Evolutionary conservation across 1,140 invertebrate species (phyloP), one percentile per base, ranked within the genome.

Genomic region (fruit fly (Drosophila melanogaster)): DNA sequence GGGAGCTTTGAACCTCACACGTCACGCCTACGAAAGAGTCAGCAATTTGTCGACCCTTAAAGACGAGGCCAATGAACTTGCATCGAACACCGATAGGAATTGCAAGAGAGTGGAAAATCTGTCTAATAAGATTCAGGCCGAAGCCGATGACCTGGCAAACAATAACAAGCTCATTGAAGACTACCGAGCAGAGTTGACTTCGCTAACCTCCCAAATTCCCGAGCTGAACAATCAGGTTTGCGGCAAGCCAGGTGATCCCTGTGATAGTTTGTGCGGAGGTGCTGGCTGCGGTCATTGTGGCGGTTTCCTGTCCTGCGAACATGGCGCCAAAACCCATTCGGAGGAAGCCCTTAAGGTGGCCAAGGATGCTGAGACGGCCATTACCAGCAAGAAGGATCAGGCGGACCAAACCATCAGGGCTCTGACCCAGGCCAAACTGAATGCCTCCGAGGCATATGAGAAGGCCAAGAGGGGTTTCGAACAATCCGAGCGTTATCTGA

Each of bases 271-370:
- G 33, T 99, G 98, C 93, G 98, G 98, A 35, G 98, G 98, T 17
- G 98, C 97, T 43, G 97, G 97, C 0, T 99, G 98, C 93, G 96
- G 95, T 30, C 95, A 94, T 87, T 99, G 98, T 93, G 98, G 98
- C 53, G 97, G 96, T 12, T 89, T 77, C 19, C 93, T 98, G 26
- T 96, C 97, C 15, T 99, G 98, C 92, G 96, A 97, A 73, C 93
- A 95, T 77, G 98, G 98, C 2, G 97, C 98, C 22, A 94, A 97
- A 4, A 96, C 96, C 4, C 97, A 96, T 87, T 96, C 97, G 4
- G 95, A 96, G 65, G 95, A 96, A 89, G 97, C 98, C 11, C 93
- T 98, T 15, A 95, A 96, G 70, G 95, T 97, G 74, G 97, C 97
- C 7, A 96, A 96, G 75, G 95, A 98, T 81, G 96, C 98, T 2